phyloP scores from a whole-genome alignment of 2,113 vertebrate genomes.

The Chauna torquata region DNA sequence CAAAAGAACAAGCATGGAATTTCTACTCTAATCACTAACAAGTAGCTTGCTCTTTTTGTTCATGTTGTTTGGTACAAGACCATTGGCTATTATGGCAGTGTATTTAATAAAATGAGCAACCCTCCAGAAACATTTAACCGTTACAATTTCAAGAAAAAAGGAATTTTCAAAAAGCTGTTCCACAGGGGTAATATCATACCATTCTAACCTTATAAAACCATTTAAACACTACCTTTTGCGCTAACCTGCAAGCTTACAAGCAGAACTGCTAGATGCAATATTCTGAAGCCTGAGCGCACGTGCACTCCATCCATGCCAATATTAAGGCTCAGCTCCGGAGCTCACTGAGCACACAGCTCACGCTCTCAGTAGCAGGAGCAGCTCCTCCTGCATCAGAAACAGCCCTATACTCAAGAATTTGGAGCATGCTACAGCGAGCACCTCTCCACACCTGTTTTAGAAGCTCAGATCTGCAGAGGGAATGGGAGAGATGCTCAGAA shows the following conservation, averaged over 20 bases:
- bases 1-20: not conserved
- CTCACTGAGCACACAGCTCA: not conserved
- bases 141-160: rapidly evolving
- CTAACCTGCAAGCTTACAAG: not conserved
- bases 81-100: not conserved
- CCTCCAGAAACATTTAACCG: too few relatives aligned
- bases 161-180: not conserved
- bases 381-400: not conserved
- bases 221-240: not conserved
- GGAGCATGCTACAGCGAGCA: rapidly evolving
- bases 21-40: rapidly evolving
- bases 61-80: not conserved
- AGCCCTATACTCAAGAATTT: rapidly evolving
- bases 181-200: not conserved
- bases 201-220: not conserved
- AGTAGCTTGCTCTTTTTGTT: not conserved
- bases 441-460: not conserved
- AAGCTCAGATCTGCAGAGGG: not conserved
- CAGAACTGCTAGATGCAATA: not conserved
- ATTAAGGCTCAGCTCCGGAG: not conserved
- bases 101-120: not conserved
- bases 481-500: not conserved
- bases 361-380: not conserved
- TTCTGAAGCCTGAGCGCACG: rapidly evolving
- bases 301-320: rapidly evolving